Percentiles rank a stretch among this genome's conserved stretches.
phyloP scores from a whole-genome alignment of 1,140 invertebrate species.

The Archegozetes longisetosus region DNA sequence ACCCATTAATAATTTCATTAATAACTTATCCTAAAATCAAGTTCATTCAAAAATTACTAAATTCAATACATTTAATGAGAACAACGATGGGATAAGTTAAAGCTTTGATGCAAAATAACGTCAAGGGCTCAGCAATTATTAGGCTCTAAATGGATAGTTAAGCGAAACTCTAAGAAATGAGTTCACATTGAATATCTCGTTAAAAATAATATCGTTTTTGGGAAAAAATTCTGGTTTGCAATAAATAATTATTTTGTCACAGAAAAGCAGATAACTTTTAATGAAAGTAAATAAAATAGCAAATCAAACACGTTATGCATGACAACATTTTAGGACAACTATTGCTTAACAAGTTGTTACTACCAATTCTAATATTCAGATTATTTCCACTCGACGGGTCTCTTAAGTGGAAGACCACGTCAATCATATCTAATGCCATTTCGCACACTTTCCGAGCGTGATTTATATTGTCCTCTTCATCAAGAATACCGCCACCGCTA shows the following conservation, averaged over 20 bases:
- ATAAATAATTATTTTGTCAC: neutral
- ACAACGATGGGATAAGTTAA: no score
- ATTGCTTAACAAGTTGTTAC: constrained; percentile 30
- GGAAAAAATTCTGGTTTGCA: neutral
- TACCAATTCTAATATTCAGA: constrained; percentile 53
- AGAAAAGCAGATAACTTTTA: neutral
- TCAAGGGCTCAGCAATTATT: no score
- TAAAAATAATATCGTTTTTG: no score
- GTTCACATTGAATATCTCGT: no score
- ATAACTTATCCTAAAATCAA: no score
- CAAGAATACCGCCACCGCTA: constrained; percentile 40
- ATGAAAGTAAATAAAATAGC: neutral
- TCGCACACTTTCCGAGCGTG: constrained; percentile 47
- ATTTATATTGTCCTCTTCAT: constrained; percentile 32
- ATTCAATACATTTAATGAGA: no score
- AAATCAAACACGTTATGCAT: neutral
- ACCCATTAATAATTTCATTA: no score
- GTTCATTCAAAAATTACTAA: no score
- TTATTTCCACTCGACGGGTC: constrained; percentile 68
- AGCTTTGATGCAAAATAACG: no score
- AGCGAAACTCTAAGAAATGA: no score
- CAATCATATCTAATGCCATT: constrained; percentile 69
- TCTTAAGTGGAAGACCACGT: constrained; percentile 75
- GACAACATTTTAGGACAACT: neutral
- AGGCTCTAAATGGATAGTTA: no score